A percentile compares a stretch with the other conserved stretches of the same genome.
Conservation (phyloP, 1,140 invertebrate genomes). For the Trialeurodes vaporariorum region DNA sequence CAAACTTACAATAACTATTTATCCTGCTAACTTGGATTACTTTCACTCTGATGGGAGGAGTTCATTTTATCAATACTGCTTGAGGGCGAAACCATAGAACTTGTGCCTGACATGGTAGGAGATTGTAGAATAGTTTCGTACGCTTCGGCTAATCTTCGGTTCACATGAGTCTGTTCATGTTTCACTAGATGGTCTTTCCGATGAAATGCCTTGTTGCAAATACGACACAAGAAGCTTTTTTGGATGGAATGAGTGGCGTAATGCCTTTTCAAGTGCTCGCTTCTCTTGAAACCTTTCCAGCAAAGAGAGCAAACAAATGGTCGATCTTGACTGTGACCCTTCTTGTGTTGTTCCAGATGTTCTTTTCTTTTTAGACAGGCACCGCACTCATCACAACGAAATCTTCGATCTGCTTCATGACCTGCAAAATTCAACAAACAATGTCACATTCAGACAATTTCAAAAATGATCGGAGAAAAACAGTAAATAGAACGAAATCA, state of each 20-base stretch:
- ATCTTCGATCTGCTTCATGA: conserved; percentile 54
- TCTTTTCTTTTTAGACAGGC: conserved; percentile 58
- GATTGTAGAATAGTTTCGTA: background rate
- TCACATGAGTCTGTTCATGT: conserved; percentile 56
- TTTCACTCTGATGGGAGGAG: too few relatives aligned
- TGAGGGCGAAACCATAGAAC: too few relatives aligned
- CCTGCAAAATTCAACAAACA: too few relatives aligned
- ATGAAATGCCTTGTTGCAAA: conserved; percentile 61
- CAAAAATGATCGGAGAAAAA: too few relatives aligned
- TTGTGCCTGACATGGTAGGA: too few relatives aligned
- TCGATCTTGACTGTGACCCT: conserved; percentile 59
- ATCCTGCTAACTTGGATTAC: too few relatives aligned
- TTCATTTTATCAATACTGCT: too few relatives aligned
- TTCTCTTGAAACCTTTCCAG: conserved; percentile 58
- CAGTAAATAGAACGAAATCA: too few relatives aligned
- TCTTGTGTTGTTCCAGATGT: conserved; percentile 58
- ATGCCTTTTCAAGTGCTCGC: conserved; percentile 62
- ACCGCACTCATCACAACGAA: conserved; percentile 42
- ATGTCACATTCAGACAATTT: too few relatives aligned
- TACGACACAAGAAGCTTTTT: conserved; percentile 48
- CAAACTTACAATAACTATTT: too few relatives aligned
- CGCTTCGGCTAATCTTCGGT: conserved; percentile 36
- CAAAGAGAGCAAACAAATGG: conserved; percentile 60
- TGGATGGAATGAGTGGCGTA: conserved; percentile 63
- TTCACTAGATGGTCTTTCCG: conserved; percentile 65